Evolutionary conservation across 2,113 vertebrate genomes (phyloP).

Genomic region (Callopanchax toddi): DNA sequence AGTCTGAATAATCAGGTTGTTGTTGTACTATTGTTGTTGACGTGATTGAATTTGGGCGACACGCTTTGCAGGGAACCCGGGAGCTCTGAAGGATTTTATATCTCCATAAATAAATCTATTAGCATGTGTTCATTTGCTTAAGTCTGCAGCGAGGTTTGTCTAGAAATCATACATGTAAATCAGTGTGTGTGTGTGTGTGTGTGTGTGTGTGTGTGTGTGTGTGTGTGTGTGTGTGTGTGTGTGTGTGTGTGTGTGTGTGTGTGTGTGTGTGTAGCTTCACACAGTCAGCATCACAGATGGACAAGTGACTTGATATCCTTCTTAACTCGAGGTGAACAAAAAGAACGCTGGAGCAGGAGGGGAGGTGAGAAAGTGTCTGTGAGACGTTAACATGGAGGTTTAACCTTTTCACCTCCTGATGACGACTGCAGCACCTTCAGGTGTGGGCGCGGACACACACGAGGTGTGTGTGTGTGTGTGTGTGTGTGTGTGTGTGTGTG

Average conservation of each 20-base stretch:
- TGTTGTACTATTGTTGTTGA: too few species aligned
- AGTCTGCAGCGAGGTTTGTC: too few species aligned
- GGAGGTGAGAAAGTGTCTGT: slow-evolving; percentile 40
- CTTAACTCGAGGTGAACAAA: slow-evolving; percentile 51
- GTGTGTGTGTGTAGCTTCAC: slow-evolving; percentile 17
- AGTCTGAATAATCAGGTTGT: too few species aligned
- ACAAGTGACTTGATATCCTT: slow-evolving; percentile 48
- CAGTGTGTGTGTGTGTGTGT: neutral
- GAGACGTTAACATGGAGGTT: slow-evolving; percentile 12
- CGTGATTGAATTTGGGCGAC: too few species aligned
- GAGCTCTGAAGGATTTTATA: too few species aligned
- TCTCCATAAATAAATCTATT: too few species aligned
- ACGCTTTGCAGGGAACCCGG: too few species aligned
- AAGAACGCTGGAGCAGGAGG: slow-evolving; percentile 33
- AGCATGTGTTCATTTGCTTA: too few species aligned
- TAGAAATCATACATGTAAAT: neutral
- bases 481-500: too few species aligned
- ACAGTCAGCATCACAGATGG: slow-evolving; percentile 58
- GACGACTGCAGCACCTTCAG: slow-evolving; percentile 20
- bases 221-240: slow-evolving; percentile 1
- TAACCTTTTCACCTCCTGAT: slow-evolving; percentile 21
- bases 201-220: neutral
- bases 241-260: slow-evolving; percentile 1
- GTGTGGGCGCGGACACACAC: slow-evolving; percentile 1
- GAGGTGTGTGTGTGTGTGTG: neutral